Evolutionary conservation across 2,888 invertebrate species (phyloP).

Genomic region (Drosophila leonis): DNA sequence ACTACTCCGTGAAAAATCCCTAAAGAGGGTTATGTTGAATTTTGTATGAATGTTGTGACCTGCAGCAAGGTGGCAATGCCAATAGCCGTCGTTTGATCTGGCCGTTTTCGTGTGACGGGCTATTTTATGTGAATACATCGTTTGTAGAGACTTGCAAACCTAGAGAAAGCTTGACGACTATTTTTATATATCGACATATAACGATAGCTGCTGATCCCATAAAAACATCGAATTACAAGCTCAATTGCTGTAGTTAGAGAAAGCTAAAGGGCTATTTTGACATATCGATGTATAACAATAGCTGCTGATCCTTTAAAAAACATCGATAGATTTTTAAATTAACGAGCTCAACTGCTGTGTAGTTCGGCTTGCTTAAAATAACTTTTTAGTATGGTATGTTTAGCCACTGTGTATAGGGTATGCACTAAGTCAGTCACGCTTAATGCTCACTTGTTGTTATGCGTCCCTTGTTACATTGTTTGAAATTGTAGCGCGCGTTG

Average conservation of each 20-base stretch:
- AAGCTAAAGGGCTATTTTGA: background rate
- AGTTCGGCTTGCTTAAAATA: no score
- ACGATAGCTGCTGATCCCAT: background rate
- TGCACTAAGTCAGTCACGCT: background rate
- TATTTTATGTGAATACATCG: background rate
- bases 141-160: background rate
- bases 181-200: background rate
- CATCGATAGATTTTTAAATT: no score
- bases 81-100: background rate
- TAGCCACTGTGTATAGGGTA: background rate
- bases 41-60: background rate
- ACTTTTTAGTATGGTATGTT: background rate
- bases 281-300: background rate
- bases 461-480: constrained; percentile 54
- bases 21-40: constrained; percentile 1
- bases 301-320: background rate
- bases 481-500: constrained; percentile 35
- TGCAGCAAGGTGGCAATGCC: background rate
- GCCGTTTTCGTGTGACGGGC: background rate
- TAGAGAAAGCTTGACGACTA: background rate
- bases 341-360: background rate
- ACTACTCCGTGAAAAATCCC: background rate
- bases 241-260: background rate
- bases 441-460: constrained; percentile 1
- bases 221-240: background rate